Evolutionary conservation across 2,113 vertebrate genomes (phyloP).

Genomic region (Osmerus eperlanus): DNA sequence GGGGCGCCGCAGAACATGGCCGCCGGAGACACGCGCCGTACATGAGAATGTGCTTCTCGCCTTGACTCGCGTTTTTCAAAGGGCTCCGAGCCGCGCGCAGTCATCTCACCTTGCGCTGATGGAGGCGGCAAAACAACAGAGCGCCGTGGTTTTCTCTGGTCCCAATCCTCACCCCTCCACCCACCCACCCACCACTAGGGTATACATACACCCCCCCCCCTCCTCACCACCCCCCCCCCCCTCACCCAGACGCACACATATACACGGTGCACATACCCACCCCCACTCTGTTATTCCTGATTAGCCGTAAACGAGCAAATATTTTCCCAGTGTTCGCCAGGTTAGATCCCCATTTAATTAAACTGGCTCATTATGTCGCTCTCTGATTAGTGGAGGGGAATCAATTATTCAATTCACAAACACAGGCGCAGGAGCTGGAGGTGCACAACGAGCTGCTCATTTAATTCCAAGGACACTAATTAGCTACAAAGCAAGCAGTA

Average conservation of each 20-base stretch:
- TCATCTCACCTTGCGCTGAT: too few relatives aligned
- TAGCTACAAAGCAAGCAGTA: conserved; percentile 99
- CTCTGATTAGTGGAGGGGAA: conserved; percentile 99
- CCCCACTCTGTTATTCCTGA: conserved; percentile 81
- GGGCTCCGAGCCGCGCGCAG: not conserved
- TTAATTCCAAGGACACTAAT: conserved; percentile 99
- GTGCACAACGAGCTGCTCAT: conserved; percentile 94
- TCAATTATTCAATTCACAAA: conserved; percentile 99
- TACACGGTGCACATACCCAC: conserved; percentile 1
- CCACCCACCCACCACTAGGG: conserved; percentile 26
- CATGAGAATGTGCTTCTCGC: conserved; percentile 2
- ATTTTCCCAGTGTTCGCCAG: conserved; percentile 99
- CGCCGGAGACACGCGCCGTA: conserved; percentile 14
- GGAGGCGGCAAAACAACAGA: not conserved
- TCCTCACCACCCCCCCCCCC: not conserved
- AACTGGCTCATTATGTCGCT: conserved; percentile 99
- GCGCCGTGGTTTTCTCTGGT: not conserved
- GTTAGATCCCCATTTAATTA: conserved; percentile 99
- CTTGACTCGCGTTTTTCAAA: conserved; percentile 14
- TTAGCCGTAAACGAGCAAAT: conserved; percentile 99
- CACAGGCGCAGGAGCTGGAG: conserved; percentile 93
- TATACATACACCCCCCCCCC: not conserved
- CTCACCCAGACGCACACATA: conserved; percentile 2
- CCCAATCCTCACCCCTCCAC: not conserved
- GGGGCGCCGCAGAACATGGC: conserved; percentile 29